These are phyloP conservation scores for Aphelocoma californica DNA, from an alignment of 2,797 vertebrate genomes.

Conservation along the genomic window DNA sequence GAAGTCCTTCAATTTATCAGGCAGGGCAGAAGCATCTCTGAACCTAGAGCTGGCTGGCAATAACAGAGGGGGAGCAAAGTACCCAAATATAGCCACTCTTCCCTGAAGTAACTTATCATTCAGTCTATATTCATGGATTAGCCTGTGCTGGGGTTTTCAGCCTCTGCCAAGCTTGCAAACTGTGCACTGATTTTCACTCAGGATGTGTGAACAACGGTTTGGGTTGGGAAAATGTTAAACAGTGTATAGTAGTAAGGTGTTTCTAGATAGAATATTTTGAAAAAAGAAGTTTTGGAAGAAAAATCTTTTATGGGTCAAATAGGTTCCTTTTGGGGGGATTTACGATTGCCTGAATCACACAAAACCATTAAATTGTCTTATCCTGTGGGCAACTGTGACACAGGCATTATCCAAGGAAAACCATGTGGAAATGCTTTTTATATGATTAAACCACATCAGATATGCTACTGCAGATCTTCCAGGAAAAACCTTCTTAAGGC, in stretches of 20 bases:
- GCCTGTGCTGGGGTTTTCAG: background rate
- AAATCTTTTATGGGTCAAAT: background rate
- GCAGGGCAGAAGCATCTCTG: constrained; percentile 21
- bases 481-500: background rate
- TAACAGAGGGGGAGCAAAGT: background rate
- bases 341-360: background rate
- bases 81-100: constrained; percentile 1
- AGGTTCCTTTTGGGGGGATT: background rate
- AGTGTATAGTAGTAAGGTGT: background rate
- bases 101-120: constrained; percentile 24
- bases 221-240: background rate
- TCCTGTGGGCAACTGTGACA: background rate
- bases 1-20: constrained; percentile 61
- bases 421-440: background rate
- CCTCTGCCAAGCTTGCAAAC: background rate
- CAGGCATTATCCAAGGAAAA: background rate
- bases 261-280: background rate
- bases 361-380: background rate
- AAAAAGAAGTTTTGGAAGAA: background rate
- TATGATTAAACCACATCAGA: background rate
- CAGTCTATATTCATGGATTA: constrained; percentile 28
- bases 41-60: background rate
- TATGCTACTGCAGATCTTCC: background rate
- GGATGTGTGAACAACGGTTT: background rate
- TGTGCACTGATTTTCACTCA: background rate